Evolutionary conservation across 2,888 invertebrate genomes (phyloP), one percentile per base, ranked within the genome.

Genomic region (Amphipyra berbera): DNA sequence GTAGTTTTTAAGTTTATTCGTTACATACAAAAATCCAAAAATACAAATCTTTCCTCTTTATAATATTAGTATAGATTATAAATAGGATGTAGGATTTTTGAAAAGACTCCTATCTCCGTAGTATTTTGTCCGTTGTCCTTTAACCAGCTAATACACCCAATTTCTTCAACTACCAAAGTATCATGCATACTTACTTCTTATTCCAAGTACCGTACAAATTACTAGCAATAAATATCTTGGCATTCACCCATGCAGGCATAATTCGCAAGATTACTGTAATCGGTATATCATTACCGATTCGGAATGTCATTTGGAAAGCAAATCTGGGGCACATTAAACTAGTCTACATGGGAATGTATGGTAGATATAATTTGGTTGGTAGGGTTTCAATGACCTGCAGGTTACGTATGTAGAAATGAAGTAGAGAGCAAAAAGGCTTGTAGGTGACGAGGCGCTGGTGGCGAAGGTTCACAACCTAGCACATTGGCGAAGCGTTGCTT

Each of bases 201-300:
- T 61, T 62, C 60, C 21, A 35, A 61, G 45, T 71, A 64, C 64
- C 55, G 64, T 78, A 58, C 48, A 67, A 67, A 67, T 59, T 21
- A 54, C 54, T 57, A 41, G 57, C 57, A 79, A 71, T 78, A 64
- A 57, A 57, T 63, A 61, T 46, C n/a, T 46, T 4, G 13, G 14
- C 6, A 44, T 42, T 14, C 40, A 27, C 21, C 35, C 35, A 49
- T 49, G 47, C 21, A 4, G n/a, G n/a, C 41, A 50, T 61, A 57
- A 60, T 59, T 59, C 38, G 37, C 44, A 7, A 56, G 58, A 76
- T 59, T 62, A 56, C 57, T 35, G 62, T 72, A 72, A 68, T 76
- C 54, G 38, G 30, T n/a, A n/a, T 14, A 33, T 61, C 41, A 64
- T 76, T 76, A 67, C 45, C 9, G 30, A 14, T 45, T 6, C n/a